Conservation (phyloP, 1,140 invertebrate species). For the Zaprionus capensis region DNA sequence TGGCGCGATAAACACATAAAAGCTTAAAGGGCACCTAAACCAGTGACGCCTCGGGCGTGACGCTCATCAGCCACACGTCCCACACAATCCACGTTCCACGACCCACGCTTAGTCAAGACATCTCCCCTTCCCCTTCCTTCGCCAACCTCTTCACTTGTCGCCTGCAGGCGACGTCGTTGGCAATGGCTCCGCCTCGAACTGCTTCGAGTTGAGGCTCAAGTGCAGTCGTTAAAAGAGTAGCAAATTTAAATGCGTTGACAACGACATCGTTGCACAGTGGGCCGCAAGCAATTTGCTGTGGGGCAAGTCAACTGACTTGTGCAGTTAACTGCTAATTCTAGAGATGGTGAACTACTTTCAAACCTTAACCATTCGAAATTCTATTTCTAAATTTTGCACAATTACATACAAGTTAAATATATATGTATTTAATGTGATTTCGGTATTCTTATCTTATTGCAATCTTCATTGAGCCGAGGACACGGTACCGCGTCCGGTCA, state of each 20-base stretch:
- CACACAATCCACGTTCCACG: constrained; percentile 13
- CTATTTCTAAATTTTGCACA: neutral
- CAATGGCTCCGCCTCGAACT: constrained; percentile 31
- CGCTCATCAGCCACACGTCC: constrained; percentile 36
- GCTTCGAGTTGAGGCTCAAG: constrained; percentile 47
- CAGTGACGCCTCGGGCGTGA: constrained; percentile 44
- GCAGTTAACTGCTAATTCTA: neutral
- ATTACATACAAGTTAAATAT: neutral
- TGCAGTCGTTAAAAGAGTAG: constrained; percentile 77
- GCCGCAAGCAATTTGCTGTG: neutral
- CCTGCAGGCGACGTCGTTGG: constrained; percentile 44
- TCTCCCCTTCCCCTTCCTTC: neutral
- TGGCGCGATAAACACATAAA: constrained; percentile 59
- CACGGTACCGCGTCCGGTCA: constrained; percentile 41
- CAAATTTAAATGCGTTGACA: constrained; percentile 78
- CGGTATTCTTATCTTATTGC: neutral
- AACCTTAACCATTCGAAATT: neutral
- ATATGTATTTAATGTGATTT: neutral
- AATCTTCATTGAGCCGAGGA: neutral
- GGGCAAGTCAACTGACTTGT: neutral
- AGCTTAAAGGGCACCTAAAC: constrained; percentile 58
- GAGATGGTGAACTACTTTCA: neutral
- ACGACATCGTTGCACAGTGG: constrained; percentile 39
- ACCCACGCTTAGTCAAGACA: constrained; percentile 17
- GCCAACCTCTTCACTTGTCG: neutral